Conservation (phyloP, 1,140 invertebrate species). For the Phocides pigmalion region DNA sequence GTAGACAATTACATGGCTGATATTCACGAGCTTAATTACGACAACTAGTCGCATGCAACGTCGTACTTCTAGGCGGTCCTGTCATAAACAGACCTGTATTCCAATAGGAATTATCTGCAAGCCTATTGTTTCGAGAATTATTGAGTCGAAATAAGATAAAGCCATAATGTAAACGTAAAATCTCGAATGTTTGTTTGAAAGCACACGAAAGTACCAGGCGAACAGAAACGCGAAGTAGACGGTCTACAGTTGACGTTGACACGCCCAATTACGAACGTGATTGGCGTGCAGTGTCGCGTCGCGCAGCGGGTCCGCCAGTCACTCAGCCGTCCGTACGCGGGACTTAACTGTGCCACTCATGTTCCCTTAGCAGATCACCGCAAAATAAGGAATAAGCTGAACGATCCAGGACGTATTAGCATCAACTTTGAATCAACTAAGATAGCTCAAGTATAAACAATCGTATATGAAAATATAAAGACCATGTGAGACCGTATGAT, state of each 20-base stretch:
- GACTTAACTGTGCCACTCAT: conserved; percentile 23
- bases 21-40: background rate
- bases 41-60: background rate
- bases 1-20: background rate
- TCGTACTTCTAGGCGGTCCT: background rate
- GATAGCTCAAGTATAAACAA: background rate
- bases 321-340: conserved; percentile 55
- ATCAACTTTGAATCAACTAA: background rate
- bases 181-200: background rate
- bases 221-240: conserved; percentile 39
- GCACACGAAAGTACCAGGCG: conserved; percentile 19
- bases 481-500: too few relatives aligned
- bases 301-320: conserved; percentile 41
- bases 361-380: conserved; percentile 6
- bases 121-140: background rate
- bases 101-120: background rate
- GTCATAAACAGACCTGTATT: background rate
- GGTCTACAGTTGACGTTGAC: conserved; percentile 53
- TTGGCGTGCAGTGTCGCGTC: conserved; percentile 38
- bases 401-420: background rate
- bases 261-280: conserved; percentile 53
- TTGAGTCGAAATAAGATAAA: background rate
- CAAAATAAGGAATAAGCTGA: conserved; percentile 15
- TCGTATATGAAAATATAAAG: too few relatives aligned
- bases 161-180: background rate